phyloP scores from a whole-genome alignment of 1,140 invertebrate species.

The Drosophila truncata region DNA sequence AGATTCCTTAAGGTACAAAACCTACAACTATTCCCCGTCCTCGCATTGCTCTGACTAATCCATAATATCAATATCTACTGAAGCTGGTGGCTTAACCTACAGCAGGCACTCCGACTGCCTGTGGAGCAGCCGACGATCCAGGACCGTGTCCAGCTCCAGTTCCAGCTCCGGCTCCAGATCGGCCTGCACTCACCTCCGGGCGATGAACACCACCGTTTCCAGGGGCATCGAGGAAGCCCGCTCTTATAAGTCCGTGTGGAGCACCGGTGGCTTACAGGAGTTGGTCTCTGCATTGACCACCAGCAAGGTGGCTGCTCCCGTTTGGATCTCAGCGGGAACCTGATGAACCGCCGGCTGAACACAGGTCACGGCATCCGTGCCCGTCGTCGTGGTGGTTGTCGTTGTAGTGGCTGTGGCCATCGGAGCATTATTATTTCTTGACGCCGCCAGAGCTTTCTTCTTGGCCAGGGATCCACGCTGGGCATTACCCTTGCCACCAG shows the following conservation, averaged over 20 bases:
- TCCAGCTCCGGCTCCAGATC: slow-evolving; percentile 11
- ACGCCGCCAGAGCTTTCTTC: slow-evolving; percentile 39
- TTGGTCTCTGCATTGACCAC: slow-evolving; percentile 67
- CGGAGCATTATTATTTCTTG: slow-evolving; percentile 65
- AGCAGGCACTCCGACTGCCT: slow-evolving; percentile 56
- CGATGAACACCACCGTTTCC: slow-evolving; percentile 76
- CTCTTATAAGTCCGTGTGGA: slow-evolving; percentile 84
- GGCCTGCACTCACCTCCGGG: slow-evolving; percentile 63
- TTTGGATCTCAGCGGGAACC: slow-evolving; percentile 8
- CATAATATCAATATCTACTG: slow-evolving; percentile 62
- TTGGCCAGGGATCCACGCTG: slow-evolving; percentile 35
- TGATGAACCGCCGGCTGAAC: slow-evolving; percentile 45
- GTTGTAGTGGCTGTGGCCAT: slow-evolving; percentile 68
- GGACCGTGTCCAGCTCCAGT: slow-evolving; percentile 25
- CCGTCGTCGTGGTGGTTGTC: slow-evolving; percentile 60
- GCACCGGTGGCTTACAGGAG: slow-evolving; percentile 72
- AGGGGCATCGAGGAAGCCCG: slow-evolving; percentile 57
- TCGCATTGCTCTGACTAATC: slow-evolving; percentile 2
- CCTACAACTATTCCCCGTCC: background rate
- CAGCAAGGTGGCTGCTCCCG: slow-evolving; percentile 36
- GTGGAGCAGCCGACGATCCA: slow-evolving; percentile 30
- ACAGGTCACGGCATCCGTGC: slow-evolving; percentile 60
- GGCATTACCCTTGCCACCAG: slow-evolving; percentile 27
- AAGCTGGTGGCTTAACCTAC: slow-evolving; percentile 17
- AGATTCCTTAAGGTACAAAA: slow-evolving; percentile 13